phyloP scores from a whole-genome alignment of 2,888 invertebrate species.

The Callosobruchus maculatus region DNA sequence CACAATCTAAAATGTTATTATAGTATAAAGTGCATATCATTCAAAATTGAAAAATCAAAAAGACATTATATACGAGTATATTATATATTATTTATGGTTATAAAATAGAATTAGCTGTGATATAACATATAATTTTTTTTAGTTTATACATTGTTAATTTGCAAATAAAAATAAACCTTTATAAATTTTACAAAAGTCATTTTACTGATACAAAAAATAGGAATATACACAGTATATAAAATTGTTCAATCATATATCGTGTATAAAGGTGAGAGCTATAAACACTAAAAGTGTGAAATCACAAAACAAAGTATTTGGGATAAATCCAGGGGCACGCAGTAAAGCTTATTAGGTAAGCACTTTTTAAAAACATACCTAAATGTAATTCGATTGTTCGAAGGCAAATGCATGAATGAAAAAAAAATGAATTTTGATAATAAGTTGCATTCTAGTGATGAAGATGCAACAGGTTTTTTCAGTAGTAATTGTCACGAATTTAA shows the following conservation, averaged over 20 bases:
- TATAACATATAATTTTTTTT: constrained; percentile 30
- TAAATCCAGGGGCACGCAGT: no score
- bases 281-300: no score
- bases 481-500: no score
- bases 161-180: constrained; percentile 15
- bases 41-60: constrained; percentile 11
- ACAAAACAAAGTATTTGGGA: no score
- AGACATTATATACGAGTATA: constrained; percentile 19
- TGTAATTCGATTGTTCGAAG: no score
- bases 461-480: no score
- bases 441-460: no score
- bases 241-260: neutral
- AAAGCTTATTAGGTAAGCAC: no score
- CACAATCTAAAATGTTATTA: neutral
- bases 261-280: neutral
- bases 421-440: no score
- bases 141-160: constrained; percentile 33
- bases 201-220: neutral
- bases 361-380: no score
- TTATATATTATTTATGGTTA: constrained; percentile 12
- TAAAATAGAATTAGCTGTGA: constrained; percentile 40
- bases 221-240: neutral
- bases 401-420: no score
- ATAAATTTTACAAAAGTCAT: neutral
- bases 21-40: neutral